Evolutionary conservation across 2,888 invertebrate species (phyloP), one percentile per base, ranked within the genome.

Genomic region (Sesamia inferens): DNA sequence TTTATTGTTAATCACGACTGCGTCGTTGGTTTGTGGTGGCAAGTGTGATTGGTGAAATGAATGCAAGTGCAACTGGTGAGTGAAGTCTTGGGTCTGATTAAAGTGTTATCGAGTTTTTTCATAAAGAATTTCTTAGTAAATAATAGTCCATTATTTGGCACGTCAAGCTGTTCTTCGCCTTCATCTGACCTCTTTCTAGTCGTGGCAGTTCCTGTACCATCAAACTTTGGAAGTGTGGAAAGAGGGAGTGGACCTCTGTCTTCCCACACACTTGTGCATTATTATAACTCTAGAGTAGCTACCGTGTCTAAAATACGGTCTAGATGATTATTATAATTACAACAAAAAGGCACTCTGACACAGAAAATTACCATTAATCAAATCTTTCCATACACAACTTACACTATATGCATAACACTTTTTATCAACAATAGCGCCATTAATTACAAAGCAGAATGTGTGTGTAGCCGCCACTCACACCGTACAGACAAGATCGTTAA

Each of bases 401-500:
- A 57, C 51, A 76, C 58, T 55, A 79, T 78, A 71, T 77, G 75
- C 78, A 80, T 78, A 78, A 67, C 78, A 76, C 75, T 79, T 86
- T 81, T 80, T 80, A 83, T 59, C 68, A 80, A 86, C 81, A 83
- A 83, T 80, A 75, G 73, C 66, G 73, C 68, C 79, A 82, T 85
- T 84, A 84, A 88, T 86, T 82, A 84, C 68, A 70, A 66, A 74
- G 73, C 74, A 76, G 68, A 69, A 78, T 69, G 65, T 79, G 82
- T 69, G 65, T 79, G 82, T 72, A 76, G 68, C 82, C 68, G 86
- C 84, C 87, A 85, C 78, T 87, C 85, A 84, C 84, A 86, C 87
- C 68, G 87, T 81, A 86, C 88, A 87, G 88, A 90, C 90, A 91
- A 90, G 92, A 92, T 91, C 92, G 92, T 93, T 93, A 93, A 90